A percentile compares a stretch with the other conserved stretches of the same genome.
phyloP scores from a whole-genome alignment of 2,113 vertebrate genomes.

The Bothrops jararaca region DNA sequence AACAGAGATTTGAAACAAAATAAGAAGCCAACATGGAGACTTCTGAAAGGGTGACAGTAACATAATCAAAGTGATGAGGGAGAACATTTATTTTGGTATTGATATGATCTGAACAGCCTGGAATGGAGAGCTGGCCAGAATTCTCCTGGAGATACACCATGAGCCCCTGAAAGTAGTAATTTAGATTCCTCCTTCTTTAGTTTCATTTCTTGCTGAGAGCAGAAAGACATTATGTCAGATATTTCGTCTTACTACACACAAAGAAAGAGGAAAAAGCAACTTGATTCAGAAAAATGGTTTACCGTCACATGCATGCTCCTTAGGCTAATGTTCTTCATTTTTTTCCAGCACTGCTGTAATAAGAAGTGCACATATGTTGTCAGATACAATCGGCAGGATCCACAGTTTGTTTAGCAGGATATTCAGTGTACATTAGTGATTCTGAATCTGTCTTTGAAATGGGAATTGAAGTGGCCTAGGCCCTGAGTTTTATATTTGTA shows the following conservation, averaged over 20 bases:
- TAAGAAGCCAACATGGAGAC: background rate
- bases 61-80: background rate
- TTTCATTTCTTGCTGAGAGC: background rate
- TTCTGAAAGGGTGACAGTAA: background rate
- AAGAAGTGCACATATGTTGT: background rate
- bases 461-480: background rate
- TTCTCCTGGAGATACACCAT: background rate
- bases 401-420: background rate
- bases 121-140: background rate
- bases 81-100: background rate
- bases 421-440: background rate
- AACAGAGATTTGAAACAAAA: background rate
- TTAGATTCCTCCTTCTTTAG: background rate
- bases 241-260: background rate
- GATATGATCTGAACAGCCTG: background rate
- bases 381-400: background rate
- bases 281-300: background rate
- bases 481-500: background rate
- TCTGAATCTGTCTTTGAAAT: background rate
- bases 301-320: background rate
- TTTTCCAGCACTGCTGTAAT: background rate
- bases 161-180: background rate
- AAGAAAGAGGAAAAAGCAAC: background rate
- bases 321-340: background rate
- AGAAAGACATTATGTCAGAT: background rate